Base-by-base conservation (phyloP, 2,888 invertebrate species). In the Euzophera pinguis region DNA sequence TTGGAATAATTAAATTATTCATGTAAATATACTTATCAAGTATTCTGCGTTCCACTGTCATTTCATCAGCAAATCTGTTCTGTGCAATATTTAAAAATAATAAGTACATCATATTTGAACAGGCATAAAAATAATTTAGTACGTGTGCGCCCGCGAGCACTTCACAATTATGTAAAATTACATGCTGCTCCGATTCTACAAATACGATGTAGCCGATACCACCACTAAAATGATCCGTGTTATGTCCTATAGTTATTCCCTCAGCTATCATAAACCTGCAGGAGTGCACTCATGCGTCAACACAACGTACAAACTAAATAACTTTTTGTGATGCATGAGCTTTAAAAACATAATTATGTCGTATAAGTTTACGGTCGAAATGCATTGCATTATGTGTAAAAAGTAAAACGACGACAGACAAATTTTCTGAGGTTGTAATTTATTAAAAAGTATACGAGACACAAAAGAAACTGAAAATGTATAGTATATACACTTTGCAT, bases 361-460 rank as follows among this genome's bases (percentile, higher is more conserved):
- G 48, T 58, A 62, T 57, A 63, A 56, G 39, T 62, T 60, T 61
- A 63, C 55, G 55, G 51, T 53, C 53, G 37, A 59, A 59, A 58
- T 57, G 39, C 27, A 53, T 58, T 57, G 39, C 27, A 53, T 56
- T 56, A 48, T 53, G 43, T 53, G 38, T 50, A 52, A 50, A 53
- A 47, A 37, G 41, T 32, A 29, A 22, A 52, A 50, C 53, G 49
- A 27, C 42, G 39, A 45, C 49, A 53, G 49, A 45, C 52, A 50
- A 58, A 35, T 48, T 50, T 56, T 47, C 42, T 42, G 41, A 51
- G 34, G 22, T 52, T 53, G 54, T 57, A 59, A 59, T 59, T 59
- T 57, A 55, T 53, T 29, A 35, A 48, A 39, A 38, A 48, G 52
- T 32, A 43, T 50, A 50, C 42, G 51, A 55, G 51, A 50, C 48